Percentiles rank a stretch among this genome's conserved stretches.
Conservation (phyloP, 2,888 invertebrate species). For the Phengaris alcon region DNA sequence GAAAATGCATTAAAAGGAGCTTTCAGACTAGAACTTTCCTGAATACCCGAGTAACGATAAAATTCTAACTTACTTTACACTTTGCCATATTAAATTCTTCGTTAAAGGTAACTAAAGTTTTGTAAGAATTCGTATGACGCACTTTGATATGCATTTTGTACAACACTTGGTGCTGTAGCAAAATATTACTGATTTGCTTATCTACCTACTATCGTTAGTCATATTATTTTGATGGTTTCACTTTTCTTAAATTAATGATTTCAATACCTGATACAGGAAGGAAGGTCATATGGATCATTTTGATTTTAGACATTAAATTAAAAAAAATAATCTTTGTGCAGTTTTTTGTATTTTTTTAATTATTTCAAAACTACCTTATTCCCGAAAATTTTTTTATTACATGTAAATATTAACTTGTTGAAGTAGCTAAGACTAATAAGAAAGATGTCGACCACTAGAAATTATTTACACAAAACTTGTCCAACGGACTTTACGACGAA, state of each 20-base stretch:
- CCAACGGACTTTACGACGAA: not conserved
- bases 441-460: not conserved
- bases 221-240: too few relatives aligned
- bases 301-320: too few relatives aligned
- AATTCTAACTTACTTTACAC: slow-evolving; percentile 17
- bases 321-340: too few relatives aligned
- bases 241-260: too few relatives aligned
- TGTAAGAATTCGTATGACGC: slow-evolving; percentile 22
- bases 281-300: too few relatives aligned
- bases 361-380: too few relatives aligned
- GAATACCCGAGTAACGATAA: slow-evolving; percentile 16
- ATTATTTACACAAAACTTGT: not conserved
- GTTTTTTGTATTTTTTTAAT: too few relatives aligned
- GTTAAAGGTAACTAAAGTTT: not conserved
- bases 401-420: not conserved
- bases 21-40: not conserved
- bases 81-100: slow-evolving; percentile 14
- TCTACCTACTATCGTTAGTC: too few relatives aligned
- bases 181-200: too few relatives aligned
- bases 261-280: too few relatives aligned
- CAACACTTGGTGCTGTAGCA: too few relatives aligned
- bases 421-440: not conserved
- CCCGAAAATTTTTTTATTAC: too few relatives aligned
- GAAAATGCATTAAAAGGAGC: slow-evolving; percentile 16
- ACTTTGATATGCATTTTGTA: not conserved